Evolutionary conservation across 2,888 invertebrate genomes (phyloP), one percentile per base, ranked within the genome.

Genomic region (Orchesella flavescens): DNA sequence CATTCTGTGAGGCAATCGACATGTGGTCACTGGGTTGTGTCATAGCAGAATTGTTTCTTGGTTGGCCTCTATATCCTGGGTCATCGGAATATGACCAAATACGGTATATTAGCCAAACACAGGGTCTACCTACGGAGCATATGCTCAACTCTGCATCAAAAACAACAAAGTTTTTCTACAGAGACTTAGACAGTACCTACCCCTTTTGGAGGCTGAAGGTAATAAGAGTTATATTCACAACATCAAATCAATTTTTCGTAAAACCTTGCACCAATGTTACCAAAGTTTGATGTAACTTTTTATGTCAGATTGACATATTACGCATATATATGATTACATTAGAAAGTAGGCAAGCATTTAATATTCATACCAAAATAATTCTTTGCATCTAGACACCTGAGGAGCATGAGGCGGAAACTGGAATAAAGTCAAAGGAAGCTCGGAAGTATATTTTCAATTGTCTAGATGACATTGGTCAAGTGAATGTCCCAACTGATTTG

Each of bases 1-100:
- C 99, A 85, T 99, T 99, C 92, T 98, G 98, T 92, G 99, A 99
- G 91, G 97, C 99, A 15, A 99, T 99, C 89, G 99, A 99, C 91
- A 99, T 99, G 99, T 99, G 99, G 99, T 99, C 98, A 7, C 92
- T 99, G 88, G 99, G 99, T 82, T 99, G 99, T 91, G 99, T 99
- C 86, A 98, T 99, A 66, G 99, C 99, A 1, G 99, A 99, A 91
- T 92, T 99, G 88, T 99, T 99, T 92, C 93, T 99, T 63, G 99
- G 99, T 86, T 99, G 99, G 99, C 99, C 99, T 17, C 92, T 99
- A 53, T 99, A 99, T 92, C 99, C 99, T 0, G 99, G 99, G 87
- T 97, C 97, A 74, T 98, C 98, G 19, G 99, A 99, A 92, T 99
- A 99, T 91, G 99, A 99, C 92, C 96, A 98, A 92, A 98, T 98